phyloP scores from a whole-genome alignment of 2,113 vertebrate genomes.

The Psittacus erithacus region DNA sequence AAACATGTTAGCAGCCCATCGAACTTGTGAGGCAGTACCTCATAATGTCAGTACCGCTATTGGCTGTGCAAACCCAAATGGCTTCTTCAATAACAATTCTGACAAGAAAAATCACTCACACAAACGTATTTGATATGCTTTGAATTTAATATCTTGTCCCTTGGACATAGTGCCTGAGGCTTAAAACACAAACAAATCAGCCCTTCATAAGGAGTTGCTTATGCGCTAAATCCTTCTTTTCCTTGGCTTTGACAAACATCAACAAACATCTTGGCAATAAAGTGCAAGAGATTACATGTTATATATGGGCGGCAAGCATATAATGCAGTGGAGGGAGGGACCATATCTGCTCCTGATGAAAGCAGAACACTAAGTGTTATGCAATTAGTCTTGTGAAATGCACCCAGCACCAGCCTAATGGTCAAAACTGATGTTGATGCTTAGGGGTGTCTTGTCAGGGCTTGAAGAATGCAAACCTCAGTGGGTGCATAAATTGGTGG shows the following conservation, averaged over 20 bases:
- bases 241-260: constrained; percentile 53
- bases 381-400: constrained; percentile 22
- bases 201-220: constrained; percentile 29
- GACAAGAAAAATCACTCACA: constrained; percentile 2
- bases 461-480: background rate
- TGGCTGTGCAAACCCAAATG: background rate
- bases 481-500: background rate
- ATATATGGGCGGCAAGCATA: background rate
- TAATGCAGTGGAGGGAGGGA: background rate
- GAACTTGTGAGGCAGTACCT: background rate
- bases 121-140: background rate
- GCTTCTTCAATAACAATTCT: constrained; percentile 9
- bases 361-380: background rate
- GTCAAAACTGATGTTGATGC: background rate
- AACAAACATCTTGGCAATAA: constrained; percentile 49
- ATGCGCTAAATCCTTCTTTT: constrained; percentile 51
- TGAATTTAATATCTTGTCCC: constrained; percentile 19
- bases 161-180: constrained; percentile 19
- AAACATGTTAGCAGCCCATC: background rate
- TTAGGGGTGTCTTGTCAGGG: background rate
- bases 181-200: constrained; percentile 30
- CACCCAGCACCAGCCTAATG: background rate
- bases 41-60: background rate
- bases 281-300: constrained; percentile 57
- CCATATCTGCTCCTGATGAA: constrained; percentile 30